Percentiles rank a stretch among this genome's conserved stretches.
Evolutionary conservation across 2,797 vertebrate genomes (phyloP).

Genomic region (Oreochromis grahami): DNA sequence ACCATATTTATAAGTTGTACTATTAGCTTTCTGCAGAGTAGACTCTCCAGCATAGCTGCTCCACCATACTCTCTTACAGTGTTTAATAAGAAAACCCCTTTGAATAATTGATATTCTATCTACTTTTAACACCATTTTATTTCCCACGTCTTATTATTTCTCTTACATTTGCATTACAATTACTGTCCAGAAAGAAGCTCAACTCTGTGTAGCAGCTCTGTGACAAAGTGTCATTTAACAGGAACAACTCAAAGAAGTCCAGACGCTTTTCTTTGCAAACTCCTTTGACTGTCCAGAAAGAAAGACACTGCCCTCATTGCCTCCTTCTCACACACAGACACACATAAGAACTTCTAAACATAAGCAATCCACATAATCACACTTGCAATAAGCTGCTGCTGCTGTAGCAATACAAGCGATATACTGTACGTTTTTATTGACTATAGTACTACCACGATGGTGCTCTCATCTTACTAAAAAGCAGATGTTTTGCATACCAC

Average conservation of each 20-base stretch:
- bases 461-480: constrained; percentile 37
- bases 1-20: neutral
- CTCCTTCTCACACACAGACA: neutral
- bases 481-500: neutral
- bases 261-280: too few relatives aligned
- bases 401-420: constrained; percentile 5
- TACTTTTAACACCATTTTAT: neutral
- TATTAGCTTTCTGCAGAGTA: neutral
- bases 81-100: neutral
- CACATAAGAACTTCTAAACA: neutral
- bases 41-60: neutral
- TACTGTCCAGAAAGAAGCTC: neutral
- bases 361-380: neutral
- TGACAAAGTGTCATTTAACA: too few relatives aligned
- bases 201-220: too few relatives aligned
- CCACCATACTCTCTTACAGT: neutral
- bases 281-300: neutral
- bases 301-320: fast-evolving
- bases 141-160: neutral
- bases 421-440: constrained; percentile 3
- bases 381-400: constrained; percentile 6
- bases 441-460: neutral
- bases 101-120: neutral
- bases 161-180: neutral
- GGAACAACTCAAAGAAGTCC: too few relatives aligned